Evolutionary conservation across 2,888 invertebrate species (phyloP).

Genomic region (Cetonia aurata): DNA sequence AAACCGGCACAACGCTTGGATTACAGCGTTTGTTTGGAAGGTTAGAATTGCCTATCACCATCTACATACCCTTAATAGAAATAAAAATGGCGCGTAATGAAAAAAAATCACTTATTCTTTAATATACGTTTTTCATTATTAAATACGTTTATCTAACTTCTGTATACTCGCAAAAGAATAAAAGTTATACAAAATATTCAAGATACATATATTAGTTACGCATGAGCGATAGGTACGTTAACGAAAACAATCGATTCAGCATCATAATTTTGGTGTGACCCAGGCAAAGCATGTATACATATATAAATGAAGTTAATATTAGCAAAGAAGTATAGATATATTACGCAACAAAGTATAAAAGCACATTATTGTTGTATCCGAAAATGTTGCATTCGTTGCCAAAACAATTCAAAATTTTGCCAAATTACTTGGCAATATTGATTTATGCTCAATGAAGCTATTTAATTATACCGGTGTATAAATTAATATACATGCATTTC

Average conservation of each 20-base stretch:
- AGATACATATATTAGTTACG: conserved; percentile 31
- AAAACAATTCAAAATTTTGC: conserved; percentile 43
- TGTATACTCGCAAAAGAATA: neutral
- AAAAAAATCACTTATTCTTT: neutral
- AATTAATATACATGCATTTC: neutral
- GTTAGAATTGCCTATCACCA: conserved; percentile 6
- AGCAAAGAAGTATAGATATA: conserved; percentile 28
- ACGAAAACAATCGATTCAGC: conserved; percentile 45
- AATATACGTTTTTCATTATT: neutral
- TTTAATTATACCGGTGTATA: conserved; percentile 8
- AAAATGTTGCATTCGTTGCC: conserved; percentile 42
- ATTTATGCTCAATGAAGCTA: conserved; percentile 33
- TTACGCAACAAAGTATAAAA: conserved; percentile 42
- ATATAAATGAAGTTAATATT: conserved; percentile 44
- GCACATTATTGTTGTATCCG: conserved; percentile 43
- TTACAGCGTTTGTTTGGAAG: neutral
- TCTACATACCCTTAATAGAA: conserved; percentile 17
- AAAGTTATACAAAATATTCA: neutral
- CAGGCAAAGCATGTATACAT: conserved; percentile 42
- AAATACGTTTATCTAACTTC: neutral
- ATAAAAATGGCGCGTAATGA: conserved; percentile 38
- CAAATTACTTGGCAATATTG: conserved; percentile 44
- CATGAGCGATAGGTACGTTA: conserved; percentile 33
- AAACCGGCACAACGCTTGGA: conserved; percentile 29
- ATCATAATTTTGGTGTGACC: conserved; percentile 34